Evolutionary conservation across 2,888 invertebrate genomes (phyloP).

Genomic region (Acholoe squamosa): DNA sequence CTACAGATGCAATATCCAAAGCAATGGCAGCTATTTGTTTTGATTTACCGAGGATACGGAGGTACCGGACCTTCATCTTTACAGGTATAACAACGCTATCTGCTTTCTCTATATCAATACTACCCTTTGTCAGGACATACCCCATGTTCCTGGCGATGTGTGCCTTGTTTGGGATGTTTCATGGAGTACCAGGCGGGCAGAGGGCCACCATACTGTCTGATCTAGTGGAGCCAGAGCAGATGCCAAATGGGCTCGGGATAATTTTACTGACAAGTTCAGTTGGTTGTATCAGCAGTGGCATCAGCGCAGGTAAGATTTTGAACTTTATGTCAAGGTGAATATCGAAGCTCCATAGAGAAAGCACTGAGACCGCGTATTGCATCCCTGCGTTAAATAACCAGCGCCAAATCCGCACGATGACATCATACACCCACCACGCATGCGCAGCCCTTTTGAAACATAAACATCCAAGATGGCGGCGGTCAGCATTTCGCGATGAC

Average conservation of each 20-base stretch:
- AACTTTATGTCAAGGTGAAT: no score
- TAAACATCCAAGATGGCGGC: no score
- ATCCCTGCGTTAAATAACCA: no score
- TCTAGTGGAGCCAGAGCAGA: slow-evolving; percentile 6
- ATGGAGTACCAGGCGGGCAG: slow-evolving; percentile 8
- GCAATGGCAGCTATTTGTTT: neutral
- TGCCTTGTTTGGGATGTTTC: neutral
- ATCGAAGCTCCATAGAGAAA: no score
- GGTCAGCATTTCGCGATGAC: no score
- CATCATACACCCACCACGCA: no score
- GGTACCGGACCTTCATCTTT: neutral
- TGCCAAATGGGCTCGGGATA: neutral
- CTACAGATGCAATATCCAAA: neutral
- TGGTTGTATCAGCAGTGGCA: neutral
- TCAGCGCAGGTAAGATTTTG: slow-evolving; percentile 28
- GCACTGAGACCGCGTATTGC: no score
- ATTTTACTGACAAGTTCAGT: neutral
- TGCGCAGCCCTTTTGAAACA: no score
- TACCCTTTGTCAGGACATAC: neutral
- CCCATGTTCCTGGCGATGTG: neutral
- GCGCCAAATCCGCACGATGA: no score
- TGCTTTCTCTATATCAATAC: neutral
- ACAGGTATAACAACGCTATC: neutral
- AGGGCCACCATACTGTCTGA: slow-evolving; percentile 26
- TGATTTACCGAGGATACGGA: neutral